Base-by-base conservation (phyloP, 1,140 invertebrate genomes). In the Trachymyrmex septentrionalis region DNA sequence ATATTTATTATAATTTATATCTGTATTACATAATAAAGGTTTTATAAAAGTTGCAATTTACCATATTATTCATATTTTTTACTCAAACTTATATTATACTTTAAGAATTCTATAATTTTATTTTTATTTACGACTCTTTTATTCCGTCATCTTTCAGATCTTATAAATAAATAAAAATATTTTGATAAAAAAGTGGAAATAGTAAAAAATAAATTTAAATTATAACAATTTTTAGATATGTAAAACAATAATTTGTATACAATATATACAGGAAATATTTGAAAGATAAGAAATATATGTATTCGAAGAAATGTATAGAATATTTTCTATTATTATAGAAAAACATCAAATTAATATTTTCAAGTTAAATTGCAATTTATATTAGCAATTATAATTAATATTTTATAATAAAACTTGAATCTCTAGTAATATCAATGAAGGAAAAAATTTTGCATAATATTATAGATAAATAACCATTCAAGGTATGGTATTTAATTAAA, bases 321-420 rank as follows among this genome's bases (percentile, higher is more conserved):
- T 34, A 57, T 57, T 34, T 34, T 34, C 30, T 34, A 34, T 6
- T 34, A 10, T 73, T 73, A 21, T 7, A 4, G 4, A 0, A 73
- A 30, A 53, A 72, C 21, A n/a, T 72, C 27, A 55, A n/a, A 19
- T 30, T 72, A 72, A 72, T 5, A 73, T 57, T 57, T 30, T 2
- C 0, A 55, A 73, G 4, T 34, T n/a, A n/a, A 53, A 14, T 19
- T 34, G 2, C 19, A 72, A 72, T 72, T 61, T 44, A 61, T 48
- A 59, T 63, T n/a, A 3, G 7, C 12, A n/a, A n/a, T 4, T 14
- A 14, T 38, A 64, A 53, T 19, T 66, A 30, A 66, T 12, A 12
- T 1, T 7, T 38, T 38, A n/a, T n/a, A 38, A 38, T 38, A 38
- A 7, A 38, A 38, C 9, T 24, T 44, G 7, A 24, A 27, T 21